Evolutionary conservation across 2,888 invertebrate species (phyloP), one percentile per base, ranked within the genome.

Genomic region (Dascillus cervinus): DNA sequence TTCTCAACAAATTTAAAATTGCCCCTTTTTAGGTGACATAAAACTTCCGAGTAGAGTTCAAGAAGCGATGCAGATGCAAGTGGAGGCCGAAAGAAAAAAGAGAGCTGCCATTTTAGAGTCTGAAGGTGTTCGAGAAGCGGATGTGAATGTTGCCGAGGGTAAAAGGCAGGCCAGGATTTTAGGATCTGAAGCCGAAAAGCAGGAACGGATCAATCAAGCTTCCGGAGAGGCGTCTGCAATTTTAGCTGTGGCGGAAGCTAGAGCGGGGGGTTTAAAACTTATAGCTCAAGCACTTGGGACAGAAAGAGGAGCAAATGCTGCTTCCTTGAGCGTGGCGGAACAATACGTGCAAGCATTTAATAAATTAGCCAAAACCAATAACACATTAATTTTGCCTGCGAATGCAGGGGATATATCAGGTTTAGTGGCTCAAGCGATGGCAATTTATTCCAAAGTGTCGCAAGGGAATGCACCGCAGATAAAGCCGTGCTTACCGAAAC

Each of bases 51-150:
- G 73, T 0, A 77, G 95, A 50, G 87, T 98, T 1, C 91, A 96
- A 57, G 96, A 97, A 64, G 98, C 98, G 0, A 99, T 98, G 98
- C 98, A 98, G 66, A 96, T 97, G 95, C 98, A 98, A 70, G 98
- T 99, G 1, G 97, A 98, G 67, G 98, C 98, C 0, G 98, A 99
- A 63, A 69, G 98, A 31, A 82, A 85, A 56, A 99, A 99, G 62
- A 72, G 98, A 44, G 98, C 98, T 0, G 86, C 92, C 9, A 88
- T 99, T 55, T 70, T 99, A 42, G 96, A 99, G 62, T 97, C 97
- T 0, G 98, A 99, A 69, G 96, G 96, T 59, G 73, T 81, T 5
- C 71, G 89, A 13, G 85, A 84, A 44, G 88, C 89, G 0, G 92
- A 96, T 43, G 94, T 99, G 35, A 98, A 99, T 65, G 87, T 95